Evolutionary conservation across 30 jellyfish, hydroid and myxozoan genomes (phyloP).

Genomic region (Aurelia sp.): DNA sequence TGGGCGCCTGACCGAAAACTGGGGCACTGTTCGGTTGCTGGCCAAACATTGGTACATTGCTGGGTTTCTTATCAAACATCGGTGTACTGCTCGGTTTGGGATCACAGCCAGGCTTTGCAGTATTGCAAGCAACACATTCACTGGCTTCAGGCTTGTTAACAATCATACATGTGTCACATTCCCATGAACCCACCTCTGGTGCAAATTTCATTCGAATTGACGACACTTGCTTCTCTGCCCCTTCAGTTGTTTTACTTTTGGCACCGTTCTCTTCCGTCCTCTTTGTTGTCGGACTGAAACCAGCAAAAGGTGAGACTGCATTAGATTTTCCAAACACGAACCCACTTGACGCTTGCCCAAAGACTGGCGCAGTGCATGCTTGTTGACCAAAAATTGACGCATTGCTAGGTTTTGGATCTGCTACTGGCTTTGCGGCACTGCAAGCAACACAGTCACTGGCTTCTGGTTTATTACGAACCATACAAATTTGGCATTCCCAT

Average conservation of each 20-base stretch:
- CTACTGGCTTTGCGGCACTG: conserved; percentile 18
- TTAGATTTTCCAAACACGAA: conserved; percentile 33
- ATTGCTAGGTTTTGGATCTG: neutral
- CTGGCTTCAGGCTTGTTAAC: conserved; percentile 24
- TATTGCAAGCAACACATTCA: conserved; percentile 70
- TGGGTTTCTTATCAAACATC: no score
- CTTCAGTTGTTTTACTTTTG: neutral
- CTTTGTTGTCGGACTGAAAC: conserved; percentile 45
- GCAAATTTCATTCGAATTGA: conserved; percentile 13
- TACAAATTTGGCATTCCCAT: conserved; percentile 80
- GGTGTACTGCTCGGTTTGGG: neutral
- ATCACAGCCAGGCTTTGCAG: conserved; percentile 27
- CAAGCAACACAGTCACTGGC: conserved; percentile 70
- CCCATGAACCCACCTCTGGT: conserved; percentile 57
- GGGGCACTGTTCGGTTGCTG: no score
- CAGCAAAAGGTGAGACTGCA: conserved; percentile 71
- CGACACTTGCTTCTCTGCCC: neutral
- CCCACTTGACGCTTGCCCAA: neutral
- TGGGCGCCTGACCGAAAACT: no score
- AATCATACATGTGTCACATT: conserved; percentile 74
- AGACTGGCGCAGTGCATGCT: no score
- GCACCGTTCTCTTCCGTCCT: conserved; percentile 1
- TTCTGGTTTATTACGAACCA: conserved; percentile 41
- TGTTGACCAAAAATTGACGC: neutral
- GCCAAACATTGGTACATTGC: no score